Percentiles rank a stretch among this genome's conserved stretches.
phyloP scores from a whole-genome alignment of 2,113 vertebrate genomes.

The Serinus canaria region DNA sequence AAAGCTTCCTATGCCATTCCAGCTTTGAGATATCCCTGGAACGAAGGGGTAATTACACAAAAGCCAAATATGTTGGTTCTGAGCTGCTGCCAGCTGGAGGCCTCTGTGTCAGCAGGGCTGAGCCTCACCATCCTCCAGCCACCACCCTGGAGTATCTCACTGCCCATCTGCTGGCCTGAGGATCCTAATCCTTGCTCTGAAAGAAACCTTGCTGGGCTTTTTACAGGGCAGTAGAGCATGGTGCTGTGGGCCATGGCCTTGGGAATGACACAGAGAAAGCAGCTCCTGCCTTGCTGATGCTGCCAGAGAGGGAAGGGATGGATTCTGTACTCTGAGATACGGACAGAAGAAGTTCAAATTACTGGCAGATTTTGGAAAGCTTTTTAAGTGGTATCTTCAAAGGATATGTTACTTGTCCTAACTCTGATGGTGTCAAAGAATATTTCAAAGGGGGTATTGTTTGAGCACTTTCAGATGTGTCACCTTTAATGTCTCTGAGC shows the following conservation, averaged over 20 bases:
- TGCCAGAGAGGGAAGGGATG: background rate
- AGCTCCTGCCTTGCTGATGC: background rate
- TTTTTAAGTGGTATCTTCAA: conserved; percentile 52
- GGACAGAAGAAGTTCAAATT: conserved; percentile 20
- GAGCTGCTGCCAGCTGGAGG: background rate
- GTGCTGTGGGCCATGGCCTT: background rate
- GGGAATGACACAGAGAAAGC: background rate
- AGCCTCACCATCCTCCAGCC: background rate
- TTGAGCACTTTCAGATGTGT: conserved; percentile 33
- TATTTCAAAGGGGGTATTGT: conserved; percentile 37
- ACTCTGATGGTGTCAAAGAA: conserved; percentile 38
- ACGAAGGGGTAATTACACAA: background rate
- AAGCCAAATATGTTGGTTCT: background rate
- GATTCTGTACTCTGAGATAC: background rate
- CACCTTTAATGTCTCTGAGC: conserved; percentile 29
- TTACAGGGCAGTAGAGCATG: background rate
- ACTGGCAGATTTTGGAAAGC: conserved; percentile 37
- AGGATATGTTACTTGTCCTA: conserved; percentile 11
- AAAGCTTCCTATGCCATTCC: conserved; percentile 13
- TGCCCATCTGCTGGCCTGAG: rapidly evolving
- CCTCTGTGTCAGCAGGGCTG: background rate
- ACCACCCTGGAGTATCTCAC: background rate
- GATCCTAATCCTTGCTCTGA: background rate
- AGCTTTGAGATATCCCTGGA: background rate
- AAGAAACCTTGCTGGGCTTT: background rate